Evolutionary conservation across 2,888 invertebrate genomes (phyloP).

Genomic region (Trilocha varians): DNA sequence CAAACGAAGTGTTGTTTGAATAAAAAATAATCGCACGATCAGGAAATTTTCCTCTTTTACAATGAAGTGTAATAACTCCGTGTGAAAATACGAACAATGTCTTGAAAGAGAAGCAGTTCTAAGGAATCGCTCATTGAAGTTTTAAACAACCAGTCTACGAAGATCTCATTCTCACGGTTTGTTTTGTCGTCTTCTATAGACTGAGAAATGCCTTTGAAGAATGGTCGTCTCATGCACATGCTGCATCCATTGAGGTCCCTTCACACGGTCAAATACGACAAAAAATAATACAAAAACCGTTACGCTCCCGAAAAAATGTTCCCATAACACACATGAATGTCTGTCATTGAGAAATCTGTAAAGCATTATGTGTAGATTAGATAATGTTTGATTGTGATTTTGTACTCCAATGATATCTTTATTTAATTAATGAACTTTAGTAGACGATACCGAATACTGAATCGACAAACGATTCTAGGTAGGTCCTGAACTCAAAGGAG

Average conservation of each 20-base stretch:
- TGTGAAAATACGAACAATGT: slow-evolving; percentile 57
- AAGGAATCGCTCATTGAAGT: slow-evolving; percentile 63
- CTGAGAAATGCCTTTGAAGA: slow-evolving; percentile 31
- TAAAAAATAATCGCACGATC: background rate
- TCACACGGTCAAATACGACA: slow-evolving; percentile 67
- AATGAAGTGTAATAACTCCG: slow-evolving; percentile 34
- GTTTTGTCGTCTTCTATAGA: slow-evolving; percentile 16
- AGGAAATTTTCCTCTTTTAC: slow-evolving; percentile 20
- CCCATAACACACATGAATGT: slow-evolving; percentile 64
- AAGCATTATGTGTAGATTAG: slow-evolving; percentile 5
- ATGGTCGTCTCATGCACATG: slow-evolving; percentile 47
- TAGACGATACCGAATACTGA: too few species aligned
- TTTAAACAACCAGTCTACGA: slow-evolving; percentile 31
- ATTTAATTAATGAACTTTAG: too few species aligned
- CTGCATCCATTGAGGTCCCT: slow-evolving; percentile 64
- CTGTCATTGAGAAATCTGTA: slow-evolving; percentile 58
- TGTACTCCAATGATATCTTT: too few species aligned
- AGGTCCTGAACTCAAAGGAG: too few species aligned
- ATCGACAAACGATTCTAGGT: too few species aligned
- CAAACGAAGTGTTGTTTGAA: background rate
- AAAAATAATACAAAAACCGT: slow-evolving; percentile 73
- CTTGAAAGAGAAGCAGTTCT: slow-evolving; percentile 42
- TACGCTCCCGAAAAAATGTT: slow-evolving; percentile 64
- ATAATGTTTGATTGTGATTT: slow-evolving; percentile 18
- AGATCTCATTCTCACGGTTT: slow-evolving; percentile 28